Percentiles rank a stretch among this genome's conserved stretches.
Conservation (phyloP, 2,888 invertebrate species). For the Noctua pronuba region DNA sequence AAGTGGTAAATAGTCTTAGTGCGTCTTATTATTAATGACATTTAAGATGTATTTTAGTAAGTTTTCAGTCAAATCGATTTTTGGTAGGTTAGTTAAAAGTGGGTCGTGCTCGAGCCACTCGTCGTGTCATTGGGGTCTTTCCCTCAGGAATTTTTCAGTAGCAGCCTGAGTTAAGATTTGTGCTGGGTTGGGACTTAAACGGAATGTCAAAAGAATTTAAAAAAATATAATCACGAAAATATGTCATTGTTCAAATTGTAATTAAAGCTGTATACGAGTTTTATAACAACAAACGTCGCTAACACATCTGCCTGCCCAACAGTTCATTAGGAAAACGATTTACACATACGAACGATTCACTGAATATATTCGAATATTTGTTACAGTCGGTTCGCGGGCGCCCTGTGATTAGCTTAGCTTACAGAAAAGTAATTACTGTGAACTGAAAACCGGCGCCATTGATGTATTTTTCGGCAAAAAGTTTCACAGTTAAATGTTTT, state of each 20-base stretch:
- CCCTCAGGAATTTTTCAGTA: neutral
- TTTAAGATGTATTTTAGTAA: neutral
- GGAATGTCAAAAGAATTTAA: neutral
- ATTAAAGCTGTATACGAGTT: neutral
- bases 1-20: neutral
- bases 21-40: neutral
- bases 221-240: neutral
- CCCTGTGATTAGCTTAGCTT: slow-evolving; percentile 56
- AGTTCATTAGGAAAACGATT: slow-evolving; percentile 34
- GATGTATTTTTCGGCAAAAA: slow-evolving; percentile 48
- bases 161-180: neutral
- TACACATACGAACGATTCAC: slow-evolving; percentile 26
- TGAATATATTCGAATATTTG: slow-evolving; percentile 45
- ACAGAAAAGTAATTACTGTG: slow-evolving; percentile 60
- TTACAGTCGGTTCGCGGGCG: slow-evolving; percentile 29
- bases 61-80: neutral
- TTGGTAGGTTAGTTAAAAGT: neutral
- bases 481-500: slow-evolving; percentile 47
- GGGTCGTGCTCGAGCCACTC: too few relatives aligned
- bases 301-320: slow-evolving; percentile 3
- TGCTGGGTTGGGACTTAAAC: neutral
- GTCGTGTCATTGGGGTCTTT: neutral
- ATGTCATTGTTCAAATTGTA: neutral
- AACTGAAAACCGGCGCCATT: slow-evolving; percentile 43
- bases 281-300: neutral